These are phyloP conservation scores for Chlamydotis undulata DNA, from an alignment of 2,113 vertebrate species.

Conservation along the genomic window DNA sequence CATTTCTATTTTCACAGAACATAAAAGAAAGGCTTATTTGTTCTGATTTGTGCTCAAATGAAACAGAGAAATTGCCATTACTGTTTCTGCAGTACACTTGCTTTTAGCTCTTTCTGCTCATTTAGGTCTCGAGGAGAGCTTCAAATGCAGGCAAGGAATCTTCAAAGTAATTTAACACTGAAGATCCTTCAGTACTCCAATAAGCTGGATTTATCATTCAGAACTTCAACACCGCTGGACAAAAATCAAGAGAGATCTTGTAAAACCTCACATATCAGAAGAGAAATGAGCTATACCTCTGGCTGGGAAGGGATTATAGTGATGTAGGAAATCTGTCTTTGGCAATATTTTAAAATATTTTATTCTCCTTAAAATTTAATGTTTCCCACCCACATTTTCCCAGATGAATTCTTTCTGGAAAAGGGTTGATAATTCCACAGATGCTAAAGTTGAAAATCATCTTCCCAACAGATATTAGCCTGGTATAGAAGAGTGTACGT, in stretches of 20 bases:
- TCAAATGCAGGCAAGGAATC: neutral
- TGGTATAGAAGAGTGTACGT: neutral
- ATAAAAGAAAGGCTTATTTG: neutral
- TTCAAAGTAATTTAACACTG: neutral
- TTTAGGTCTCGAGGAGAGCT: neutral
- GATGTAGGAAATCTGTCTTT: neutral
- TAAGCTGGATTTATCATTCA: conserved; percentile 17
- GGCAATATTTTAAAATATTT: neutral
- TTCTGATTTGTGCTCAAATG: neutral
- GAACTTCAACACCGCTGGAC: neutral
- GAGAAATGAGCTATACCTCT: neutral
- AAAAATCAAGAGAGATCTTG: neutral
- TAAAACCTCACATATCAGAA: neutral
- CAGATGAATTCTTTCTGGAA: neutral
- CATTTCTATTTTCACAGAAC: neutral
- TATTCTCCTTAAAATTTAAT: neutral
- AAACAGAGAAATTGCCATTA: neutral
- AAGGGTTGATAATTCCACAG: neutral
- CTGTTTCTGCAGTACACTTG: neutral
- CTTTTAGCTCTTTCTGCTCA: neutral
- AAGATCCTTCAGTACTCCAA: neutral
- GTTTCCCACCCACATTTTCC: neutral
- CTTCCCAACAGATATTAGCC: neutral
- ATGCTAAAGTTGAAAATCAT: neutral
- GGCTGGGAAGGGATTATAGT: neutral